Percentiles rank a stretch among this genome's conserved stretches.
phyloP scores from a whole-genome alignment of 1,140 invertebrate species.

The Trissolcus basalis region DNA sequence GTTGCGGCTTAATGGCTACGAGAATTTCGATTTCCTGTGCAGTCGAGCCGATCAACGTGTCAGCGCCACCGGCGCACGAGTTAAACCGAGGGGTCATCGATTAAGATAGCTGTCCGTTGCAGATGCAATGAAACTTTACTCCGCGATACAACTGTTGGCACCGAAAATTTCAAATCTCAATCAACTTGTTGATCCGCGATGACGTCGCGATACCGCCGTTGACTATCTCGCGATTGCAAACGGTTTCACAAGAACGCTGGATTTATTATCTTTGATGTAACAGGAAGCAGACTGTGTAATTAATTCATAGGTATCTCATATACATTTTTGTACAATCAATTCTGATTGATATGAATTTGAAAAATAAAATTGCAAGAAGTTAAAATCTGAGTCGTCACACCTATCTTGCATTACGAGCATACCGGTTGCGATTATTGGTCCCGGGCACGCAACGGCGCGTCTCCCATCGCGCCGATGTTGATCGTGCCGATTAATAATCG shows the following conservation, averaged over 20 bases:
- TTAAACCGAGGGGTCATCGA: constrained; percentile 71
- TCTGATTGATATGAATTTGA: too few species aligned
- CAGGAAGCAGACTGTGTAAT: too few species aligned
- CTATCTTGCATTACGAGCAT: constrained; percentile 68
- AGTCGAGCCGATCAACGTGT: constrained; percentile 56
- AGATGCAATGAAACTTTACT: constrained; percentile 54
- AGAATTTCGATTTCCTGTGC: constrained; percentile 35
- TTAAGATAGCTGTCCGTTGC: constrained; percentile 69
- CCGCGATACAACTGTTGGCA: too few species aligned
- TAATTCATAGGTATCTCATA: too few species aligned
- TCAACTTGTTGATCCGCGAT: too few species aligned
- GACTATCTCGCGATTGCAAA: too few species aligned
- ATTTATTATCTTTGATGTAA: too few species aligned
- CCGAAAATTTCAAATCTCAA: too few species aligned
- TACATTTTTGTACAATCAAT: too few species aligned
- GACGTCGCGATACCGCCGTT: too few species aligned
- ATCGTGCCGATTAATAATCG: constrained; percentile 74
- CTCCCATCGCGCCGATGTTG: constrained; percentile 73
- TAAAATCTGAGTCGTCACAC: constrained; percentile 59
- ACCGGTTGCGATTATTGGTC: constrained; percentile 70
- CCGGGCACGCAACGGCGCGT: constrained; percentile 70
- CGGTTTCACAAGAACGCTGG: too few species aligned
- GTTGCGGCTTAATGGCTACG: constrained; percentile 7
- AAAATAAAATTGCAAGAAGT: too few species aligned
- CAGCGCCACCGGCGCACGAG: constrained; percentile 61